Conservation (phyloP, 1,140 invertebrate species). For the Bombyx mori region DNA sequence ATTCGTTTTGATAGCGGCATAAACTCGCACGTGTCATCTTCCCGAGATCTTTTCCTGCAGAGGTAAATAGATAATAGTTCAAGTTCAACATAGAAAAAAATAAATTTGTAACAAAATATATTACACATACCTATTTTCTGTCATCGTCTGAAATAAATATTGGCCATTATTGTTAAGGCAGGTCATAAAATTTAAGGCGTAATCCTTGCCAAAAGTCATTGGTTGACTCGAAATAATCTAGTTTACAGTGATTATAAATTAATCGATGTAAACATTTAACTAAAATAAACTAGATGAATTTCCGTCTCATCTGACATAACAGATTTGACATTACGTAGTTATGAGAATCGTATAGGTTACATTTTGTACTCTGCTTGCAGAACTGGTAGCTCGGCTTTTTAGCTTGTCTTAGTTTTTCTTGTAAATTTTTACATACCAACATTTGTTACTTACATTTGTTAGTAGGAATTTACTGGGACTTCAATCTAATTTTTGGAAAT, state of each 20-base stretch:
- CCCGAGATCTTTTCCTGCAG: conserved; percentile 77
- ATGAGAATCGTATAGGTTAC: too few relatives aligned
- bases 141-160: conserved; percentile 49
- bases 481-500: too few relatives aligned
- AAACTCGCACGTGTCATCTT: conserved; percentile 81
- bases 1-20: conserved; percentile 84
- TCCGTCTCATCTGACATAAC: too few relatives aligned
- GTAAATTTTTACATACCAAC: too few relatives aligned
- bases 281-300: too few relatives aligned
- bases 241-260: background rate
- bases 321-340: too few relatives aligned
- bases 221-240: conserved; percentile 4
- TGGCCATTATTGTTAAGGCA: conserved; percentile 46
- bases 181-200: conserved; percentile 31
- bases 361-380: too few relatives aligned
- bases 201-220: conserved; percentile 55
- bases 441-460: too few relatives aligned
- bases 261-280: too few relatives aligned
- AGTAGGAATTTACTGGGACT: too few relatives aligned
- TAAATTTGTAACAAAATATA: background rate
- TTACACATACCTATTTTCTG: conserved; percentile 54
- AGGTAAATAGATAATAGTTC: conserved; percentile 8
- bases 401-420: too few relatives aligned
- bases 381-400: too few relatives aligned
- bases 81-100: background rate